Evolutionary conservation across 2,113 vertebrate genomes (phyloP).

Genomic region (Strigops habroptila): DNA sequence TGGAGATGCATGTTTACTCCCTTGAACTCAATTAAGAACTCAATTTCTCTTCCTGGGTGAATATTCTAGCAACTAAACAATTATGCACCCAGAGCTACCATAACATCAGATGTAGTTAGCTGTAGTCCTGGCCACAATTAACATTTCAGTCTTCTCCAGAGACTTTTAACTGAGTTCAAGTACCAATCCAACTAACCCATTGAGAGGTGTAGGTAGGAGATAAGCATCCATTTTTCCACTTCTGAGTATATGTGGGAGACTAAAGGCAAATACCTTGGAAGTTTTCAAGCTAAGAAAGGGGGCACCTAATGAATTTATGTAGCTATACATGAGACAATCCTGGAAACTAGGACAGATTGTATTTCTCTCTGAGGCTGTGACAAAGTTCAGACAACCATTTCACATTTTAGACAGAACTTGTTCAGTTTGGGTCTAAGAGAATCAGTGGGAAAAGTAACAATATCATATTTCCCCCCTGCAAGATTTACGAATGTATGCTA

Average conservation of each 20-base stretch:
- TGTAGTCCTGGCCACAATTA: neutral
- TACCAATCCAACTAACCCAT: neutral
- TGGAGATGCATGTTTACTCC: neutral
- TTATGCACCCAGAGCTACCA: neutral
- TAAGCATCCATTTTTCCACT: neutral
- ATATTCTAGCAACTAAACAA: neutral
- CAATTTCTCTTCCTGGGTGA: neutral
- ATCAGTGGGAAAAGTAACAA: neutral
- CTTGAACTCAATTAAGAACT: neutral
- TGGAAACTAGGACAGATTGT: neutral
- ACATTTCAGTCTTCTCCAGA: neutral
- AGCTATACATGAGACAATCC: neutral
- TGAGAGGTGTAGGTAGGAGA: neutral
- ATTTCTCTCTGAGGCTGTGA: neutral
- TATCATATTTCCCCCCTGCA: neutral
- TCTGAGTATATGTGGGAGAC: neutral
- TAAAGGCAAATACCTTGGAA: neutral
- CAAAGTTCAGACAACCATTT: neutral
- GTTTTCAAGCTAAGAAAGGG: neutral
- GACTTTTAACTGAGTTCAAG: slow-evolving; percentile 2
- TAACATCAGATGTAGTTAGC: neutral
- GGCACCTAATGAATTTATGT: neutral
- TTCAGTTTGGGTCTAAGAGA: neutral
- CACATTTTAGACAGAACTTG: neutral
- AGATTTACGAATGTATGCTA: neutral